phyloP scores from a whole-genome alignment of 2,113 vertebrate genomes.

The Boleophthalmus pectinirostris region DNA sequence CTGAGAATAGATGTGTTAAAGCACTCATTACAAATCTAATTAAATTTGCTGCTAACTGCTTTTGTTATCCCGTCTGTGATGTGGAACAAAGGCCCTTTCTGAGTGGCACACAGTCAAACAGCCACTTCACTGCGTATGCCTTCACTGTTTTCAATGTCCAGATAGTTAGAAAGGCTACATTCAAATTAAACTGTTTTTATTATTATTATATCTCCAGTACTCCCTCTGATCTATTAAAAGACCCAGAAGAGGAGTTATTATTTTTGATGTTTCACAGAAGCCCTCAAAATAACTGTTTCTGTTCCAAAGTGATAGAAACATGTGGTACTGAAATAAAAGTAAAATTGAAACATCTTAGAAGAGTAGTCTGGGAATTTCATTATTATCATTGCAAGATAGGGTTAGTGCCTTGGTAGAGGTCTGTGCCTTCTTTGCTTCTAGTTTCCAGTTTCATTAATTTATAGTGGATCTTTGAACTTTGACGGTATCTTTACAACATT shows the following conservation, averaged over 20 bases:
- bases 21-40: constrained; percentile 58
- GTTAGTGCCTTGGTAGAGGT: neutral
- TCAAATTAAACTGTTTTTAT: constrained; percentile 3
- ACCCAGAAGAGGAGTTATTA: neutral
- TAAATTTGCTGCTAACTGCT: constrained; percentile 57
- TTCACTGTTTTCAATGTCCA: neutral
- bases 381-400: neutral
- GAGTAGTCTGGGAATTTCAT: neutral
- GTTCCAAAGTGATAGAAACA: neutral
- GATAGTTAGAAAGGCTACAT: constrained; percentile 1
- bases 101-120: constrained; percentile 10
- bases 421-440: neutral
- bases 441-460: neutral
- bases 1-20: constrained; percentile 29
- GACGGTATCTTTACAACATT: neutral
- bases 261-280: neutral
- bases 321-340: neutral
- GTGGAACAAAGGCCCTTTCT: constrained; percentile 61
- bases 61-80: constrained; percentile 57
- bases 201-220: neutral
- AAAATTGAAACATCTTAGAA: neutral
- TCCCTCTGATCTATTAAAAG: constrained; percentile 3
- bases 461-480: neutral
- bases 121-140: neutral
- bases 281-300: neutral